A percentile compares a stretch with the other conserved stretches of the same genome.
Conservation (phyloP, 2,797 vertebrate species). For the Momotus momota region DNA sequence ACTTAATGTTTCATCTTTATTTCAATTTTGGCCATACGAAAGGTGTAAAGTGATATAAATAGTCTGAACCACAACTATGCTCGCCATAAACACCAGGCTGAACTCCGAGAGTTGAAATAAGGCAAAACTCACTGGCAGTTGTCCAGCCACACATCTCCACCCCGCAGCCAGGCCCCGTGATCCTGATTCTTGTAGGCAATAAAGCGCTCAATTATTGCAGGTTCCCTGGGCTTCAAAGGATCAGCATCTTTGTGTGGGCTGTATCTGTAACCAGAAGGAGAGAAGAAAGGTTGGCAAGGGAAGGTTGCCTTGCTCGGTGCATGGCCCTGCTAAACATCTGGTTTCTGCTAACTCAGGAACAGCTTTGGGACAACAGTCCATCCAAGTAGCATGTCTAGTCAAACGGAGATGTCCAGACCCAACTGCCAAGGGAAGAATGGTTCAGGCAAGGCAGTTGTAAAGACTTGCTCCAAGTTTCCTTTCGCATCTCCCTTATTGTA, state of each 20-base stretch:
- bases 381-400: neutral
- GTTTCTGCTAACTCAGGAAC: neutral
- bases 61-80: constrained; percentile 49
- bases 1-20: constrained; percentile 16
- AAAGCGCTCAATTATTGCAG: constrained; percentile 91
- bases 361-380: neutral
- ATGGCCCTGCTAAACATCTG: neutral
- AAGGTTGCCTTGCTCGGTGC: neutral
- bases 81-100: constrained; percentile 45
- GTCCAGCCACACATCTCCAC: constrained; percentile 96
- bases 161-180: constrained; percentile 95
- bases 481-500: neutral
- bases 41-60: constrained; percentile 40
- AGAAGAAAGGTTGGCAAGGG: neutral
- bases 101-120: constrained; percentile 61
- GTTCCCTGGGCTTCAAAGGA: constrained; percentile 93
- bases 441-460: neutral
- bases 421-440: neutral
- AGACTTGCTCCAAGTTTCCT: constrained; percentile 43
- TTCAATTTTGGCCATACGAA: neutral
- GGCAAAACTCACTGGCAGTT: constrained; percentile 91
- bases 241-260: constrained; percentile 94
- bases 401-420: neutral
- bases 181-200: constrained; percentile 98
- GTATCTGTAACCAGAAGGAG: constrained; percentile 80